Conservation (phyloP, 2,888 invertebrate genomes). For the Apamea monoglypha region DNA sequence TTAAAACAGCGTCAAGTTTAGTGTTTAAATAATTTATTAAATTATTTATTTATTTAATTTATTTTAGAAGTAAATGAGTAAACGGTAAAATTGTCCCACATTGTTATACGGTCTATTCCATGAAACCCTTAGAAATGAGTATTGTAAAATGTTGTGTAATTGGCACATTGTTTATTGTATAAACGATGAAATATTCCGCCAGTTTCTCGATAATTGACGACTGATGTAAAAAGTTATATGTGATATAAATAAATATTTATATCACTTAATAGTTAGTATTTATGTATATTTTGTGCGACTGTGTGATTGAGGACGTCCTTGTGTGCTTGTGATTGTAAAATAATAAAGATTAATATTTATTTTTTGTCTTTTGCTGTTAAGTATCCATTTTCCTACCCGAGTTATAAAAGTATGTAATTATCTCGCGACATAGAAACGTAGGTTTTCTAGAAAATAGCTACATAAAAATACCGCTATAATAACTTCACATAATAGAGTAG, state of each 20-base stretch:
- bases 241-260: conserved; percentile 87
- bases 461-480: conserved; percentile 78
- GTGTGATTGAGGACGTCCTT: conserved; percentile 90
- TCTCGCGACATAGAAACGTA: conserved; percentile 43
- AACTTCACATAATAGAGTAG: conserved; percentile 66
- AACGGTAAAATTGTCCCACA: conserved; percentile 73
- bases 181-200: conserved; percentile 80
- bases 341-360: conserved; percentile 77
- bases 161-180: conserved; percentile 80
- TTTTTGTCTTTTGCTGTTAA: conserved; percentile 49
- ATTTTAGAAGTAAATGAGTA: conserved; percentile 86
- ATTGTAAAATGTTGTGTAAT: conserved; percentile 72
- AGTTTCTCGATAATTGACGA: conserved; percentile 86
- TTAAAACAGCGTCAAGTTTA: conserved; percentile 75
- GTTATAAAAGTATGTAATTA: conserved; percentile 34
- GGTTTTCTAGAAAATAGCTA: conserved; percentile 59
- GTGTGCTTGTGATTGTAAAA: conserved; percentile 88
- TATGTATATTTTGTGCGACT: conserved; percentile 86
- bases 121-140: conserved; percentile 62
- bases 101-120: conserved; percentile 64
- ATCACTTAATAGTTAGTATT: conserved; percentile 86
- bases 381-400: background rate
- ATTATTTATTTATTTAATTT: conserved; percentile 90
- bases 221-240: conserved; percentile 89
- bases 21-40: conserved; percentile 87